phyloP scores from a whole-genome alignment of 2,888 invertebrate species.

The Agriopis leucophaearia region DNA sequence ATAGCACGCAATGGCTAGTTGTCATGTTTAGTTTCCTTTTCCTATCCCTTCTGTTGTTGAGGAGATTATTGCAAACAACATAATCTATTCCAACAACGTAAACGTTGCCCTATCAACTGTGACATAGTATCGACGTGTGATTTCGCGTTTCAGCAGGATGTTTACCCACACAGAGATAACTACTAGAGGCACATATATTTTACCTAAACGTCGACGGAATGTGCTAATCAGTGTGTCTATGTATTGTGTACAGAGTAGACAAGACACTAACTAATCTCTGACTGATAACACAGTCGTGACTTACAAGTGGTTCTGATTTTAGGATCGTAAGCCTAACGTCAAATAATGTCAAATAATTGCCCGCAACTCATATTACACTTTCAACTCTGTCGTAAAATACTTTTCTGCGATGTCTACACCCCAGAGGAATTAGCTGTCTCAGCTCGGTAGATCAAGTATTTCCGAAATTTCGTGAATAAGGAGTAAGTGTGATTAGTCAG shows the following conservation, averaged over 20 bases:
- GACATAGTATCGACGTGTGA: conserved; percentile 48
- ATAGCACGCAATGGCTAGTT: neutral
- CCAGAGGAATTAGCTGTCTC: too few species aligned
- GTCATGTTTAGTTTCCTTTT: neutral
- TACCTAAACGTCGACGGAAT: conserved; percentile 7
- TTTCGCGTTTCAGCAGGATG: conserved; percentile 59
- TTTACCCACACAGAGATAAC: conserved; percentile 54
- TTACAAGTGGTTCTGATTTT: too few species aligned
- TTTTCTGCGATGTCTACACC: too few species aligned
- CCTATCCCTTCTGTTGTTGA: neutral
- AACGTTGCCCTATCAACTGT: conserved; percentile 8
- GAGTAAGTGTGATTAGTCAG: too few species aligned
- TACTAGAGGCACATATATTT: conserved; percentile 36
- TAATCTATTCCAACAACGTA: neutral
- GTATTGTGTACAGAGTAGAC: neutral
- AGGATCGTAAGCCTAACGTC: too few species aligned
- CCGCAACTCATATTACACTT: too few species aligned
- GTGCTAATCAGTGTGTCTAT: conserved; percentile 20
- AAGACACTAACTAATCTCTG: too few species aligned
- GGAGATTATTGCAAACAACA: neutral
- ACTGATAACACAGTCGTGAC: too few species aligned
- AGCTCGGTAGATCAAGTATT: too few species aligned
- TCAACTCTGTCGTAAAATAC: too few species aligned
- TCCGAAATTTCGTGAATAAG: too few species aligned
- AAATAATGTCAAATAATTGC: too few species aligned